Evolutionary conservation across 2,113 vertebrate species (phyloP).

Genomic region (Zosterops hypoxanthus): DNA sequence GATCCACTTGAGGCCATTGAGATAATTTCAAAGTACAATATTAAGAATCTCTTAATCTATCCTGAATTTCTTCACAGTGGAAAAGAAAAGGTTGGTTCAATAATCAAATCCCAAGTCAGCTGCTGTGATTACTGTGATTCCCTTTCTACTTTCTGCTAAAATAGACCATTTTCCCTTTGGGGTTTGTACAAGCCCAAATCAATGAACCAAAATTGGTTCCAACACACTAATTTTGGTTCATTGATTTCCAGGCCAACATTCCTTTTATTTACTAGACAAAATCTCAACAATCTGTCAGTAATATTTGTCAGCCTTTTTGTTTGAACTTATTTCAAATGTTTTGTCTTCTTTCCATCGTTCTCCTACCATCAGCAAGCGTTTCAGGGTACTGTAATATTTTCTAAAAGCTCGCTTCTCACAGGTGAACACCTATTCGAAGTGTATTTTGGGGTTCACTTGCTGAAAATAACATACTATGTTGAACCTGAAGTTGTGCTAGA

Average conservation of each 20-base stretch:
- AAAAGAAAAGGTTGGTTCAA: background rate
- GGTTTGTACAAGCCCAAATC: background rate
- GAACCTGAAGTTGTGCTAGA: background rate
- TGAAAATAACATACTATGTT: background rate
- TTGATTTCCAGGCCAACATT: conserved; percentile 1
- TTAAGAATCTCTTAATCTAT: background rate
- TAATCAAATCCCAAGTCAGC: background rate
- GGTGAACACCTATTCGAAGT: background rate
- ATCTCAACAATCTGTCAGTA: background rate
- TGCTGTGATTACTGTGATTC: conserved; percentile 2
- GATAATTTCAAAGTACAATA: background rate
- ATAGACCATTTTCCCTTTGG: background rate
- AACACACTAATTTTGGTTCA: conserved; percentile 22
- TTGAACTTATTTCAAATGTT: background rate
- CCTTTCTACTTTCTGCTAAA: background rate
- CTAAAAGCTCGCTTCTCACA: background rate
- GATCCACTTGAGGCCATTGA: background rate
- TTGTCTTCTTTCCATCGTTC: background rate
- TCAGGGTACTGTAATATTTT: background rate
- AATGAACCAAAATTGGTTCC: conserved; percentile 44
- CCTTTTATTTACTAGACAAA: background rate
- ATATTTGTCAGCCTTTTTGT: background rate
- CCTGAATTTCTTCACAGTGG: background rate
- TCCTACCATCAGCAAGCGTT: background rate
- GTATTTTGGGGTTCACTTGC: background rate